phyloP scores from a whole-genome alignment of 2,113 vertebrate species.

The Atrichornis clamosus region DNA sequence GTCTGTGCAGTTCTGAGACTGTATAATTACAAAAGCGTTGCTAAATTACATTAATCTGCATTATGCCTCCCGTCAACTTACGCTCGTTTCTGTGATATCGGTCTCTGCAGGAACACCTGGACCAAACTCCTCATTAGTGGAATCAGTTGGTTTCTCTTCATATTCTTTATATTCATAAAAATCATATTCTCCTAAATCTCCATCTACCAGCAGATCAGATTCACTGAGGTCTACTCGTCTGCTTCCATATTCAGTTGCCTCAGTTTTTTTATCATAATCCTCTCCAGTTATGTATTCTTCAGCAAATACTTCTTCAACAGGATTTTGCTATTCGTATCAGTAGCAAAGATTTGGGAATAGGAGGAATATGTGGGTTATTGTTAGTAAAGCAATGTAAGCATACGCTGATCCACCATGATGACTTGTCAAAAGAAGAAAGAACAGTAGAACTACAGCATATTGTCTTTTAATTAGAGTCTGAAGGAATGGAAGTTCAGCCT shows the following conservation, averaged over 20 bases:
- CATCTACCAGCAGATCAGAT: slow-evolving; percentile 91
- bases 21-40: neutral
- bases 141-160: slow-evolving; percentile 77
- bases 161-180: slow-evolving; percentile 93
- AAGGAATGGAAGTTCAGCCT: slow-evolving; percentile 41
- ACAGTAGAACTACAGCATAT: slow-evolving; percentile 41
- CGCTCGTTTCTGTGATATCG: slow-evolving; percentile 86
- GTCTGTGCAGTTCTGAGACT: neutral
- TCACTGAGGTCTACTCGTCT: slow-evolving; percentile 90
- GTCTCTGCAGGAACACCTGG: slow-evolving; percentile 93
- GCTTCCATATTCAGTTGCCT: slow-evolving; percentile 79
- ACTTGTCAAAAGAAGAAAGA: slow-evolving; percentile 38
- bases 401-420: slow-evolving; percentile 61
- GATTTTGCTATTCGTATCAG: slow-evolving; percentile 81
- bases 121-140: slow-evolving; percentile 87
- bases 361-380: slow-evolving; percentile 77
- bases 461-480: slow-evolving; percentile 65
- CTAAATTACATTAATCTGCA: neutral
- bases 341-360: slow-evolving; percentile 75
- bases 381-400: slow-evolving; percentile 87
- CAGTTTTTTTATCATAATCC: slow-evolving; percentile 78
- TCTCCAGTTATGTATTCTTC: slow-evolving; percentile 87
- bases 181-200: slow-evolving; percentile 84
- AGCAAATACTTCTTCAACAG: slow-evolving; percentile 87
- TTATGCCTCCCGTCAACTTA: slow-evolving; percentile 77